Conservation (phyloP, 2,797 vertebrate species). For the Phoeniculus purpureus region DNA sequence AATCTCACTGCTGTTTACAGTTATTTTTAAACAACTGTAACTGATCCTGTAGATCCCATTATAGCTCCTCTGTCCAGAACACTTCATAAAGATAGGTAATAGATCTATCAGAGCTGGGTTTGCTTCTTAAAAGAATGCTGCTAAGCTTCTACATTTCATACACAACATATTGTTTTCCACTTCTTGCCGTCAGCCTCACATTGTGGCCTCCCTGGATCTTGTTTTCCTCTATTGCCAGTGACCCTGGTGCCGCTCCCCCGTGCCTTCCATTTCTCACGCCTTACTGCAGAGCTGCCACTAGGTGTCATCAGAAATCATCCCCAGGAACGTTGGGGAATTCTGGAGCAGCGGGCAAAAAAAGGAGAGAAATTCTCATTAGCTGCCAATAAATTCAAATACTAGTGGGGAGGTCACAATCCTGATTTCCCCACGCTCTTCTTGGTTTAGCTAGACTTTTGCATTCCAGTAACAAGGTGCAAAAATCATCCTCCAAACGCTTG, state of each 20-base stretch:
- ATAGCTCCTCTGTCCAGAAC: neutral
- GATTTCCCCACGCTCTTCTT: neutral
- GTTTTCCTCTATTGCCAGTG: neutral
- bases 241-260: accelerated
- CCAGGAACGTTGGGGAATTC: neutral
- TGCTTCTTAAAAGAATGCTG: neutral
- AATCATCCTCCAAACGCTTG: neutral
- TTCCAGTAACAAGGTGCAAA: neutral
- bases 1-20: neutral
- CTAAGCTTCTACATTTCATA: neutral
- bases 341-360: accelerated
- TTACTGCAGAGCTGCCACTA: slow-evolving; percentile 14
- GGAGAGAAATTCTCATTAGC: neutral
- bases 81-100: neutral
- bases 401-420: neutral
- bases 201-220: neutral
- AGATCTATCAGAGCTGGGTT: neutral
- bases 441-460: neutral
- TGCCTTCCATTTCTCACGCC: neutral
- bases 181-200: neutral
- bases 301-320: slow-evolving; percentile 23
- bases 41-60: neutral
- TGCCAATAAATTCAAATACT: neutral
- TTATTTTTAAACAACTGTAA: neutral
- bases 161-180: neutral